Evolutionary conservation across 2,797 vertebrate species (phyloP).

Genomic region (Enteromius argenteus): DNA sequence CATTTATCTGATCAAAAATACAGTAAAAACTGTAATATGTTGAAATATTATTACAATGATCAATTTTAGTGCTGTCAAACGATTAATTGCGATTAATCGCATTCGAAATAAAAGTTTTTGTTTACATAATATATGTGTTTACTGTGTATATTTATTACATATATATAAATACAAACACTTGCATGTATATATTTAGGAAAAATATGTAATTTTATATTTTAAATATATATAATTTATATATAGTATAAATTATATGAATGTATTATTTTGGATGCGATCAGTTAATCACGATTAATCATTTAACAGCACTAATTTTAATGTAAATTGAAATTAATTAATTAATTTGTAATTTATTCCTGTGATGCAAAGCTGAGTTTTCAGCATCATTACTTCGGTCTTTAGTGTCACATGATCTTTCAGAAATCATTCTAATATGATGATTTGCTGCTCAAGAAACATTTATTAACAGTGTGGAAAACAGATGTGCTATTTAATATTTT

Average conservation of each 20-base stretch:
- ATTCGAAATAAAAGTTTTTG: too few relatives aligned
- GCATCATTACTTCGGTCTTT: background rate
- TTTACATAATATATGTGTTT: too few relatives aligned
- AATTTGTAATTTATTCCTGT: background rate
- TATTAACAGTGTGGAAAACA: background rate
- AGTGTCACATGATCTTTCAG: constrained; percentile 1
- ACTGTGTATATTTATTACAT: too few relatives aligned
- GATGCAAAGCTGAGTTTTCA: background rate
- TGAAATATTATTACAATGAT: background rate
- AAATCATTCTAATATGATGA: background rate
- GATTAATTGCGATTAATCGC: too few relatives aligned
- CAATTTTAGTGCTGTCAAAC: background rate
- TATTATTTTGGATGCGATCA: too few relatives aligned
- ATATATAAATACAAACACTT: too few relatives aligned
- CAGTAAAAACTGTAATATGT: background rate
- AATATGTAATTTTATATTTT: too few relatives aligned
- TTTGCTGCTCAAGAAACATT: background rate
- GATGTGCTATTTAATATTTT: background rate
- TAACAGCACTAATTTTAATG: too few relatives aligned
- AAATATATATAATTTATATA: too few relatives aligned
- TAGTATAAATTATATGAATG: too few relatives aligned
- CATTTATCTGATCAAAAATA: background rate
- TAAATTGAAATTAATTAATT: background rate
- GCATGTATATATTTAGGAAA: too few relatives aligned
- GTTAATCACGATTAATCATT: too few relatives aligned